Percentiles rank a stretch among this genome's conserved stretches.
Evolutionary conservation across 2,113 vertebrate species (phyloP).

Genomic region (Empidonax alnorum): DNA sequence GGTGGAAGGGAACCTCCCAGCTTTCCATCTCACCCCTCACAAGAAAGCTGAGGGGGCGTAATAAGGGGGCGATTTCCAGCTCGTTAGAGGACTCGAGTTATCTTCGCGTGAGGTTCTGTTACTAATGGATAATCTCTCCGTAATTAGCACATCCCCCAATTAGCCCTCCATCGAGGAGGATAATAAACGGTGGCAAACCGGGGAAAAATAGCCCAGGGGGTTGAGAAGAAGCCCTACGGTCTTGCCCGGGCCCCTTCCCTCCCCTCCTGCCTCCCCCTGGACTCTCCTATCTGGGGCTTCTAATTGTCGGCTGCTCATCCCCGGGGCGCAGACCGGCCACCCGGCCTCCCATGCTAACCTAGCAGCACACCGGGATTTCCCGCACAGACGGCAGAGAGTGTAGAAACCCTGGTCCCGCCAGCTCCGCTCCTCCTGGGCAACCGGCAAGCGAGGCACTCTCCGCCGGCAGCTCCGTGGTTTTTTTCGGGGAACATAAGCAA

Average conservation of each 20-base stretch:
- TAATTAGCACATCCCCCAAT: not conserved
- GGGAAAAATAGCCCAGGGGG: not conserved
- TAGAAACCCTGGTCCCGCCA: not conserved
- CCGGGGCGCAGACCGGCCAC: not conserved
- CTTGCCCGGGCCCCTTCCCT: not conserved
- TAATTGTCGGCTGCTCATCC: not conserved
- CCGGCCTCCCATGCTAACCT: not conserved
- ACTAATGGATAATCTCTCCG: not conserved
- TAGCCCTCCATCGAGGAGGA: not conserved
- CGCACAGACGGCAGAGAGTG: not conserved
- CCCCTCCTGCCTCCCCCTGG: too few relatives aligned
- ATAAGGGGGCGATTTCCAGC: not conserved
- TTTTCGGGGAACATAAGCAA: not conserved
- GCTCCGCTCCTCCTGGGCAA: not conserved
- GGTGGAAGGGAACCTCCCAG: not conserved
- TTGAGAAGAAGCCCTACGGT: not conserved
- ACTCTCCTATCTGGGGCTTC: not conserved
- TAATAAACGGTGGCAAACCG: not conserved
- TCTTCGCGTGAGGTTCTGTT: not conserved
- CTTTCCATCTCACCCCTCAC: not conserved
- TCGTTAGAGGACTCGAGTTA: not conserved
- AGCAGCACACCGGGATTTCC: not conserved
- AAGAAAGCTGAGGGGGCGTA: not conserved
- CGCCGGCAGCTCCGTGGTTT: not conserved
- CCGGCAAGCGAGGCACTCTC: not conserved